These are phyloP conservation scores for Cotesia vestalis DNA, from an alignment of 1,140 invertebrate species.

Conservation along the genomic window DNA sequence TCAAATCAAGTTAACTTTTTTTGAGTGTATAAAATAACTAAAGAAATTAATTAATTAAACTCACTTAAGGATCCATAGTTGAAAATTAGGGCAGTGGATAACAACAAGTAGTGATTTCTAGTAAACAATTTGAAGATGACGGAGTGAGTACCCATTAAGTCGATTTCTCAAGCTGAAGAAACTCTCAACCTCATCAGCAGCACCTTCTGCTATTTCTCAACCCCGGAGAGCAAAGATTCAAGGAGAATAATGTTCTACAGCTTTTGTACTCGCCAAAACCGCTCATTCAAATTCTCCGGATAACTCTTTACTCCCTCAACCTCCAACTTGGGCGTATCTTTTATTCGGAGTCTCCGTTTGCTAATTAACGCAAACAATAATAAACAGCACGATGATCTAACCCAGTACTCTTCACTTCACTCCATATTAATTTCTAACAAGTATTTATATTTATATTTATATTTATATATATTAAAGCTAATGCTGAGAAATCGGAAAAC, in stretches of 20 bases:
- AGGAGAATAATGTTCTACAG: no score
- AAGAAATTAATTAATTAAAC: no score
- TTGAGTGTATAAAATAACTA: no score
- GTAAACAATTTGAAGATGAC: slow-evolving; percentile 56
- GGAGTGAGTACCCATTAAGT: slow-evolving; percentile 51
- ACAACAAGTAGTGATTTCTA: slow-evolving; percentile 47
- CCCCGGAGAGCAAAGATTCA: neutral
- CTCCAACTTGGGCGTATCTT: slow-evolving; percentile 20
- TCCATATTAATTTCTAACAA: no score
- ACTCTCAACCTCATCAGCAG: slow-evolving; percentile 49
- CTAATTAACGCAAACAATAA: slow-evolving; percentile 28
- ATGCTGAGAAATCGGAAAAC: no score
- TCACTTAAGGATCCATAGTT: no score
- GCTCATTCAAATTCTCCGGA: slow-evolving; percentile 18
- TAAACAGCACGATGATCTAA: slow-evolving; percentile 7
- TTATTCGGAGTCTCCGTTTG: no score
- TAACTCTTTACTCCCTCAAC: slow-evolving; percentile 15
- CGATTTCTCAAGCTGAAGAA: slow-evolving; percentile 43
- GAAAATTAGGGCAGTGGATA: no score
- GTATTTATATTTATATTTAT: no score
- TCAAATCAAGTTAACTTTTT: no score
- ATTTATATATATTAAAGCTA: no score
- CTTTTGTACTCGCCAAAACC: slow-evolving; percentile 1
- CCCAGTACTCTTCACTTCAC: no score
- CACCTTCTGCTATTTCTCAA: slow-evolving; percentile 25